A percentile compares a stretch with the other conserved stretches of the same genome.
Conservation (phyloP, 2,888 invertebrate genomes). For the Tuberolachnus salignus region DNA sequence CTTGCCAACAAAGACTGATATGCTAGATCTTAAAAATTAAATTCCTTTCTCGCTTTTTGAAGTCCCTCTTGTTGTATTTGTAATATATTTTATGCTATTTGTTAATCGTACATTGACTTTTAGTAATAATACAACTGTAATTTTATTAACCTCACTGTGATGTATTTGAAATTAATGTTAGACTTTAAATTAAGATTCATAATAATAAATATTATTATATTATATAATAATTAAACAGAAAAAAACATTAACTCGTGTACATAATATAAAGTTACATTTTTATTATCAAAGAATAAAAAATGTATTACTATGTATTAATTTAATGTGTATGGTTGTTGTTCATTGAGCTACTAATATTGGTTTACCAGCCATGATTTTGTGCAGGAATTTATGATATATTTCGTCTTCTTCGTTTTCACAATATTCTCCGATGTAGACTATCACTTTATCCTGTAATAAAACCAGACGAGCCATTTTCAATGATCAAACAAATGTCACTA, state of each 20-base stretch:
- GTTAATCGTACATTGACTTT: not conserved
- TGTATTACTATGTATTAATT: not conserved
- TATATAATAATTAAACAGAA: not conserved
- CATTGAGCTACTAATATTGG: not conserved
- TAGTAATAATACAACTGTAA: not conserved
- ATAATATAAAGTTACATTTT: not conserved
- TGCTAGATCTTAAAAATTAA: constrained; percentile 34
- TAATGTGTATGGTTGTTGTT: constrained; percentile 8
- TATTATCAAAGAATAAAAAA: constrained; percentile 3
- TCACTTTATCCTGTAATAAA: constrained; percentile 24
- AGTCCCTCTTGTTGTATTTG: not conserved
- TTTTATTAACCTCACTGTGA: constrained; percentile 15
- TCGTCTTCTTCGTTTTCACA: constrained; percentile 42
- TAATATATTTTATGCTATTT: constrained; percentile 28
- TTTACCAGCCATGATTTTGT: constrained; percentile 14
- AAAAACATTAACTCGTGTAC: not conserved
- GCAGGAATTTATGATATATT: constrained; percentile 41
- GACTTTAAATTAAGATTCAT: constrained; percentile 16
- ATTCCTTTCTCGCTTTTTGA: not conserved
- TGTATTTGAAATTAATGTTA: constrained; percentile 36
- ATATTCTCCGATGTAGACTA: constrained; percentile 11
- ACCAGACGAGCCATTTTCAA: not conserved
- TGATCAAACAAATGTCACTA: too few relatives aligned
- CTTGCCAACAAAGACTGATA: constrained; percentile 45
- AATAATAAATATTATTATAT: constrained; percentile 11